These are phyloP conservation scores for Smutsia temminckii DNA, from an alignment of 2,797 vertebrate genomes.

Conservation along the genomic window DNA sequence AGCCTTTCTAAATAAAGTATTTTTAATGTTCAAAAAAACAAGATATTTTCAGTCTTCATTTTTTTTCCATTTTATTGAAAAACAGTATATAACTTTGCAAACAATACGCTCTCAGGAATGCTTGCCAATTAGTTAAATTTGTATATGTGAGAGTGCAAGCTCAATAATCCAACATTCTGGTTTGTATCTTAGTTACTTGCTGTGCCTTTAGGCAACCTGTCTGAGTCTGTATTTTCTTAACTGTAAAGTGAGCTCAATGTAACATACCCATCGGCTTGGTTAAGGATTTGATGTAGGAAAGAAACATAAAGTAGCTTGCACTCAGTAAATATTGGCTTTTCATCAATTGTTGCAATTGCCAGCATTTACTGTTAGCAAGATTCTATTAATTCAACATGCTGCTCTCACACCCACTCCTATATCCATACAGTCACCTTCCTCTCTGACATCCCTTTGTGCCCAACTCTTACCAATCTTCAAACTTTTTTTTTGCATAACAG, in stretches of 20 bases:
- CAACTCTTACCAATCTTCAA: not conserved
- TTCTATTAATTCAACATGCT: conserved; percentile 24
- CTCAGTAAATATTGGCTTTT: conserved; percentile 54
- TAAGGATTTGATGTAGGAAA: not conserved
- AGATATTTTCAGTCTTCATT: not conserved
- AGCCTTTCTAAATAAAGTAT: no score
- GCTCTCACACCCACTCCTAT: not conserved
- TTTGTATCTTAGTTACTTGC: not conserved
- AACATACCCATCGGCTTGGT: not conserved
- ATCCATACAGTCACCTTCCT: accelerated
- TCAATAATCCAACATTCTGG: not conserved
- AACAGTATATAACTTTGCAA: not conserved
- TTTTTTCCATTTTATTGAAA: not conserved
- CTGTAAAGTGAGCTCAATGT: not conserved
- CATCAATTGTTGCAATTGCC: conserved; percentile 51
- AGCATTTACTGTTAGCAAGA: conserved; percentile 31
- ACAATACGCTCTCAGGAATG: not conserved
- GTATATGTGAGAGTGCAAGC: not conserved
- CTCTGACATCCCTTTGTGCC: accelerated
- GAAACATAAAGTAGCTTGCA: conserved; percentile 39
- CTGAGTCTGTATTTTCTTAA: conserved; percentile 29
- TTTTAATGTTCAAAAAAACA: no score
- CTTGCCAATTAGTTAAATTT: not conserved
- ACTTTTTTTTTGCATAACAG: not conserved
- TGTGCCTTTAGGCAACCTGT: not conserved